Percentiles rank a stretch among this genome's conserved stretches.
Conservation (phyloP, 1,140 invertebrate genomes). For the Drosophila virilis region DNA sequence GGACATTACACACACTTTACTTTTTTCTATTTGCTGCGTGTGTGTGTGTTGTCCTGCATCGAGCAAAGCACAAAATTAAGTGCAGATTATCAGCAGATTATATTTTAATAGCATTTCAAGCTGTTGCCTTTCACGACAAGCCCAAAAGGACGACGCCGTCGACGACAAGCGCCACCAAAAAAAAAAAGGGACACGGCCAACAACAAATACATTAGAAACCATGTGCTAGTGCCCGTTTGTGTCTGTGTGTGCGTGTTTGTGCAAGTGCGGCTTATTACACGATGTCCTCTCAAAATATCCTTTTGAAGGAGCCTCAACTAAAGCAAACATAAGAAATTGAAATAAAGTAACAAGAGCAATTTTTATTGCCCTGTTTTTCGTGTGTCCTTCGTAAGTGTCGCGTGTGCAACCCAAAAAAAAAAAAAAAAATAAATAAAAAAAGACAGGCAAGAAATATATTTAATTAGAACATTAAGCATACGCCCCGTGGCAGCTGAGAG, state of each 20-base stretch:
- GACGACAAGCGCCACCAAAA: not conserved
- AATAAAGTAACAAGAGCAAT: conserved; percentile 60
- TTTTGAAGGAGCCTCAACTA: conserved; percentile 40
- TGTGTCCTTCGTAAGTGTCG: conserved; percentile 23
- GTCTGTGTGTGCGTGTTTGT: conserved; percentile 22
- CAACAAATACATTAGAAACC: conserved; percentile 37
- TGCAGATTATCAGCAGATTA: conserved; percentile 82
- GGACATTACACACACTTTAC: conserved; percentile 22
- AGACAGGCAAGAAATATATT: conserved; percentile 7
- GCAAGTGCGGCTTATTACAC: conserved; percentile 75
- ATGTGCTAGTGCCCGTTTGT: conserved; percentile 21
- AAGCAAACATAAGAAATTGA: conserved; percentile 72
- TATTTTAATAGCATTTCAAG: conserved; percentile 83
- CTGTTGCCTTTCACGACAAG: conserved; percentile 67
- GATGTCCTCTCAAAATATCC: conserved; percentile 53
- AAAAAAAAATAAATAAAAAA: conserved; percentile 2
- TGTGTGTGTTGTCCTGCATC: conserved; percentile 22
- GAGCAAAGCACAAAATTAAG: conserved; percentile 74
- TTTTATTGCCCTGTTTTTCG: conserved; percentile 57
- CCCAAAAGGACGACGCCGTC: conserved; percentile 26
- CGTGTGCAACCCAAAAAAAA: conserved; percentile 9
- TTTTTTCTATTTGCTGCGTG: conserved; percentile 11
- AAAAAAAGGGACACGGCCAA: conserved; percentile 20
- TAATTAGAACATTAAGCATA: conserved; percentile 53
- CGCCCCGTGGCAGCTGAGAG: conserved; percentile 17